Percentiles rank a stretch among this genome's conserved stretches.
These are phyloP conservation scores for Actinia tenebrosa DNA, from an alignment of 64 coral and sea anemone species.

Conservation along the genomic window DNA sequence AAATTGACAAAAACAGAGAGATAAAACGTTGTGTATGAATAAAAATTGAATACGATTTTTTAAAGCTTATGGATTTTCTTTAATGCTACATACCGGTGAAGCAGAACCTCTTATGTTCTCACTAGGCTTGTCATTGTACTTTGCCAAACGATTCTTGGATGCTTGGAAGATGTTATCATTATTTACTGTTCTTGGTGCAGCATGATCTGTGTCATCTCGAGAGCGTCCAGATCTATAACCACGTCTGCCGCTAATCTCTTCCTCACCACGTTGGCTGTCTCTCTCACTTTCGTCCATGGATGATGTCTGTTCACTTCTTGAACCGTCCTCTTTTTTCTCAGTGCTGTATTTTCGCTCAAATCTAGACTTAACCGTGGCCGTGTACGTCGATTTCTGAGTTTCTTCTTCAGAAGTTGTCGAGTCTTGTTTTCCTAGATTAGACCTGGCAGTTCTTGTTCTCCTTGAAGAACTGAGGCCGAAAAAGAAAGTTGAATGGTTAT, in stretches of 20 bases:
- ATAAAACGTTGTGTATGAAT: background rate
- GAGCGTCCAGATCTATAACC: background rate
- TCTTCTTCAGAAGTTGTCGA: conserved; percentile 46
- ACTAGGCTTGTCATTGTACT: conserved; percentile 15
- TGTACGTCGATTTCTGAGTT: conserved; percentile 38
- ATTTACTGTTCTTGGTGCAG: background rate
- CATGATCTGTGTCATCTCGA: conserved; percentile 18
- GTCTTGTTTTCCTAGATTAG: conserved; percentile 24
- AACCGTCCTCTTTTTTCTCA: conserved; percentile 18
- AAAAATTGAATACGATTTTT: background rate
- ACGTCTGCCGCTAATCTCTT: background rate
- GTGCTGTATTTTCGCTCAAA: conserved; percentile 41
- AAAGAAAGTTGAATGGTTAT: background rate
- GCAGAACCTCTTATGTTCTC: background rate
- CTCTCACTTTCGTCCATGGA: conserved; percentile 34
- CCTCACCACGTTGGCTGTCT: background rate
- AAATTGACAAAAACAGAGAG: too few relatives aligned
- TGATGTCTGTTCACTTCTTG: conserved; percentile 13
- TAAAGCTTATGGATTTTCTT: background rate
- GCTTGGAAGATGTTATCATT: background rate
- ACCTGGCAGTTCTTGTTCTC: conserved; percentile 3
- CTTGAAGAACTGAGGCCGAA: background rate
- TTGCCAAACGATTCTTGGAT: background rate
- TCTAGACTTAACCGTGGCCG: conserved; percentile 41
- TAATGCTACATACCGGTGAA: background rate